phyloP scores from a whole-genome alignment of 2,113 vertebrate genomes.

The Lasiurus borealis region DNA sequence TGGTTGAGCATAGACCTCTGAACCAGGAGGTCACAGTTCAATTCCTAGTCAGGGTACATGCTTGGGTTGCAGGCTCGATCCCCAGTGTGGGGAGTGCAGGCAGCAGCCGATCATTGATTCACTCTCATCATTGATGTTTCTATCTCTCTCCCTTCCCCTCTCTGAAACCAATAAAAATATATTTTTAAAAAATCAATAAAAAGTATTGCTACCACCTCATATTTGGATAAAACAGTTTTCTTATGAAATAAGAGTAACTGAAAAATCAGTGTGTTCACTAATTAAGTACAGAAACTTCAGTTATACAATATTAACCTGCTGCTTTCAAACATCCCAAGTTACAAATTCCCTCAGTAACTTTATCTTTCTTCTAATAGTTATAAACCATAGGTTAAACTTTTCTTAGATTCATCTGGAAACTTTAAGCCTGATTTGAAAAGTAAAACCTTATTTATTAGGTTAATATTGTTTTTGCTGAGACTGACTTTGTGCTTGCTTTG shows the following conservation, averaged over 20 bases:
- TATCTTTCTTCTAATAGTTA: background rate
- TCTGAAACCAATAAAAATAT: background rate
- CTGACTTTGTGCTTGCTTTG: conserved; percentile 71
- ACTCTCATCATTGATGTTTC: too few relatives aligned
- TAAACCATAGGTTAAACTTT: conserved; percentile 17
- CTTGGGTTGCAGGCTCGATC: too few relatives aligned
- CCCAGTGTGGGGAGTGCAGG: too few relatives aligned
- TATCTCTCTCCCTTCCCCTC: too few relatives aligned
- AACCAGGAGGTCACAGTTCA: too few relatives aligned
- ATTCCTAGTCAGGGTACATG: too few relatives aligned
- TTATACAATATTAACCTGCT: background rate
- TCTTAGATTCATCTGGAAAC: conserved; percentile 45
- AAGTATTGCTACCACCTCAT: background rate
- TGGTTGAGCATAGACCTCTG: too few relatives aligned
- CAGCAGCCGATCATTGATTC: too few relatives aligned
- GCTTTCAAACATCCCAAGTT: background rate
- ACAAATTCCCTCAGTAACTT: conserved; percentile 44
- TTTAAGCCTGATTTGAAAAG: conserved; percentile 65
- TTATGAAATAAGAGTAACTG: background rate
- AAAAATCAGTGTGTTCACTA: conserved; percentile 37
- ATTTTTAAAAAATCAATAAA: background rate
- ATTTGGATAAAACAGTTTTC: conserved; percentile 28
- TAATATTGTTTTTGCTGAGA: conserved; percentile 56
- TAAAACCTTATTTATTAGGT: conserved; percentile 65
- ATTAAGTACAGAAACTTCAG: background rate